Percentiles rank a stretch among this genome's conserved stretches.
phyloP scores from a whole-genome alignment of 1,140 invertebrate species.

The Mizuhopecten yessoensis region DNA sequence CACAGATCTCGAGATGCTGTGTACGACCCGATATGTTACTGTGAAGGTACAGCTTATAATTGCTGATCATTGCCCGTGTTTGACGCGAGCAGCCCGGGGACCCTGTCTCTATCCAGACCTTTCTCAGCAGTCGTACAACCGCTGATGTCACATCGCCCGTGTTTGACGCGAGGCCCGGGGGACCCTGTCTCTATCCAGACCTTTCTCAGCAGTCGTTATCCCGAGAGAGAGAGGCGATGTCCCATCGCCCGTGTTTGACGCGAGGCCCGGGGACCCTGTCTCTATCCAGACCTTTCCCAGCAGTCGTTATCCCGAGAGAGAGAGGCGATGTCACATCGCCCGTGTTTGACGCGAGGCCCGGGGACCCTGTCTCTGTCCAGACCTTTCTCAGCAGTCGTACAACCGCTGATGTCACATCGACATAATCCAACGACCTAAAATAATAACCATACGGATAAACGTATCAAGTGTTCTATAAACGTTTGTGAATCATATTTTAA shows the following conservation, averaged over 20 bases:
- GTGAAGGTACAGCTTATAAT: background rate
- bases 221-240: background rate
- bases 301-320: background rate
- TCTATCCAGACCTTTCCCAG: background rate
- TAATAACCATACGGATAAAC: background rate
- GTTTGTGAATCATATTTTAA: background rate
- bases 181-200: background rate
- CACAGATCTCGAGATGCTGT: background rate
- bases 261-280: background rate
- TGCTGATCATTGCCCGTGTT: conserved; percentile 3
- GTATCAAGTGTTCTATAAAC: background rate
- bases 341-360: background rate
- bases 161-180: background rate
- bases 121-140: background rate
- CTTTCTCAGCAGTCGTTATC: background rate
- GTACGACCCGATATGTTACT: background rate
- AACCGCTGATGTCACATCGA: background rate
- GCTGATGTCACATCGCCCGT: background rate
- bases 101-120: no score
- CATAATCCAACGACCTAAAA: no score
- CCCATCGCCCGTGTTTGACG: background rate
- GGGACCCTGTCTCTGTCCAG: background rate
- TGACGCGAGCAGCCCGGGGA: background rate
- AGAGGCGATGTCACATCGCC: background rate
- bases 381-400: background rate